A percentile compares a stretch with the other conserved stretches of the same genome.
phyloP scores from a whole-genome alignment of 2,113 vertebrate species.

The Chinchilla lanigera region DNA sequence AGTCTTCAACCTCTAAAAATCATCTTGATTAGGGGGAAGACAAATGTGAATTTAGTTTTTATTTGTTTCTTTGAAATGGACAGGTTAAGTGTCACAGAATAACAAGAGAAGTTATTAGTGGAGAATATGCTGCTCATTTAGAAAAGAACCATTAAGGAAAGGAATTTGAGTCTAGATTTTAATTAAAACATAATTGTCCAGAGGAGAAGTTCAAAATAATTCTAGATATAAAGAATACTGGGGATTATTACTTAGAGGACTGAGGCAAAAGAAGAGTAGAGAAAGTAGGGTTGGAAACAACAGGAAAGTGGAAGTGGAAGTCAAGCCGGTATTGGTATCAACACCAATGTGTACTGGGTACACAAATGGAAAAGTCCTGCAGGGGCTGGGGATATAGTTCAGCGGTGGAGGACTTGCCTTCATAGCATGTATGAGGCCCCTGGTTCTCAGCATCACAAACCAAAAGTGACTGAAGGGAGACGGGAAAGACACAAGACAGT shows the following conservation, averaged over 20 bases:
- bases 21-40: neutral
- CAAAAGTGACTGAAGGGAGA: neutral
- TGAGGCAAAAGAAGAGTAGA: neutral
- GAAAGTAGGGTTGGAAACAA: neutral
- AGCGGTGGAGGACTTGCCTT: neutral
- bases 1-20: neutral
- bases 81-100: neutral
- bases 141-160: neutral
- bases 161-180: neutral
- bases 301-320: neutral
- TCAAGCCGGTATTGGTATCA: neutral
- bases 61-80: slow-evolving; percentile 4
- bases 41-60: neutral
- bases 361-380: neutral
- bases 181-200: neutral
- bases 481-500: slow-evolving; percentile 21
- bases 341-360: neutral
- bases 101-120: neutral
- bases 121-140: slow-evolving; percentile 7
- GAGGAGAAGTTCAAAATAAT: slow-evolving; percentile 27
- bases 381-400: neutral
- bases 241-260: neutral
- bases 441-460: neutral
- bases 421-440: neutral
- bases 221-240: neutral